Base-by-base conservation (phyloP, 92 coral and sea anemone species). In the Porites divaricata region DNA sequence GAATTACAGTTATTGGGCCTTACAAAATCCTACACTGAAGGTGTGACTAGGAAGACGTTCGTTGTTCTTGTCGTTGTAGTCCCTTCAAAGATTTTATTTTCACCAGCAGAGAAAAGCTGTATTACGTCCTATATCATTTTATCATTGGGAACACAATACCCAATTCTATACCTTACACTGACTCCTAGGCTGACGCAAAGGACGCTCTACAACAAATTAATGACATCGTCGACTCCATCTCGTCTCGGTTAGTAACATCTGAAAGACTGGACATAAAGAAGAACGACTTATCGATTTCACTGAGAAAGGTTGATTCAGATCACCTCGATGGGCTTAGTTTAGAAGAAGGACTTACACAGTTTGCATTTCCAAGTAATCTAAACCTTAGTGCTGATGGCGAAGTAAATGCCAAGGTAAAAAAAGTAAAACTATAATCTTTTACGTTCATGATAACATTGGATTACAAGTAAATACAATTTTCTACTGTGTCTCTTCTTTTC, bases 181-280 rank as follows among this genome's bases (percentile, higher is more conserved):
- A 35, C 45, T 73, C 21, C 12, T 53, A 74, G 78, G 78, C 17
- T 6, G 54, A 74, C 14, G 63, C 48, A 13, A 20, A 74, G 45
- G 23, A 53, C 41, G 78, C 78, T 19, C 26, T 74, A 12, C n/a
- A 28, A 23, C 35, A 74, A 35, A 53, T 74, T 22, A 45, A 74
- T 21, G 19, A 0, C 1, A 23, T 74, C 21, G 52, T 22, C 9
- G 78, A 52, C 13, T 20, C 78, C 8, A 52, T 54, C 19, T 74
- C 78, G 1, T 2, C 35, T 19, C 78, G 78, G 12, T 52, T 74
- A 23, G 78, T 74, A 5, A 24, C 6, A 35, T 74, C 65, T 19
- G 78, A 74, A 74, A 51, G 63, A 4, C 63, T n/a, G 17, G 48
- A 6, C 3, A 52, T 74, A 11, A 54, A 74, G 64, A 74, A 15